Evolutionary conservation across 2,888 invertebrate genomes (phyloP).

Genomic region (Cacoxenus indagator): DNA sequence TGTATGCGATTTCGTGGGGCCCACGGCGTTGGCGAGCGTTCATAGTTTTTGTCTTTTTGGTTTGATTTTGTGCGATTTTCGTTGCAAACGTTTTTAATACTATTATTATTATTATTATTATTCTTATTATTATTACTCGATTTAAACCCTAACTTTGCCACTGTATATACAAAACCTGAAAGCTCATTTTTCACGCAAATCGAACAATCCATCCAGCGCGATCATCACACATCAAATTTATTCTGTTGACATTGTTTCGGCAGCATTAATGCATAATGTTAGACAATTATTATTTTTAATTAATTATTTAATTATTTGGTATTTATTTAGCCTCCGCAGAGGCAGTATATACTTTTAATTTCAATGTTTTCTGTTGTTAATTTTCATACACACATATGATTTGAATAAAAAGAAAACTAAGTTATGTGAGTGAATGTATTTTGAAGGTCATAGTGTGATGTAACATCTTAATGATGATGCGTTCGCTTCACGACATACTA

Average conservation of each 20-base stretch:
- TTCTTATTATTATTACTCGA: neutral
- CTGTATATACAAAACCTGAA: too few species aligned
- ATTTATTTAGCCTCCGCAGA: neutral
- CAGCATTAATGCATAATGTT: neutral
- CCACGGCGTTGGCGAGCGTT: too few species aligned
- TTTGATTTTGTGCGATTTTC: neutral
- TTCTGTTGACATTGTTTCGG: neutral
- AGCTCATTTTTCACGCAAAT: too few species aligned
- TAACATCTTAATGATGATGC: too few species aligned
- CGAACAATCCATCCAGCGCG: too few species aligned
- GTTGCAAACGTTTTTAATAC: neutral
- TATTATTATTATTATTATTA: neutral
- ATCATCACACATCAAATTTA: neutral
- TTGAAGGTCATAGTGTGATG: too few species aligned
- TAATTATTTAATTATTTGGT: neutral
- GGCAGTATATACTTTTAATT: neutral
- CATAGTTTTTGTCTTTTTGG: neutral
- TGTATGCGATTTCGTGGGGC: constrained; percentile 55
- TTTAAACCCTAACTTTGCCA: neutral
- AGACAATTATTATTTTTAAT: neutral
- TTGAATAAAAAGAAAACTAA: neutral
- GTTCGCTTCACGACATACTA: too few species aligned
- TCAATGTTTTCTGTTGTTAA: neutral
- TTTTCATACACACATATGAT: neutral
- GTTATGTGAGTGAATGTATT: neutral